Conservation (phyloP, 2,113 vertebrate genomes). For the Octodon degus region DNA sequence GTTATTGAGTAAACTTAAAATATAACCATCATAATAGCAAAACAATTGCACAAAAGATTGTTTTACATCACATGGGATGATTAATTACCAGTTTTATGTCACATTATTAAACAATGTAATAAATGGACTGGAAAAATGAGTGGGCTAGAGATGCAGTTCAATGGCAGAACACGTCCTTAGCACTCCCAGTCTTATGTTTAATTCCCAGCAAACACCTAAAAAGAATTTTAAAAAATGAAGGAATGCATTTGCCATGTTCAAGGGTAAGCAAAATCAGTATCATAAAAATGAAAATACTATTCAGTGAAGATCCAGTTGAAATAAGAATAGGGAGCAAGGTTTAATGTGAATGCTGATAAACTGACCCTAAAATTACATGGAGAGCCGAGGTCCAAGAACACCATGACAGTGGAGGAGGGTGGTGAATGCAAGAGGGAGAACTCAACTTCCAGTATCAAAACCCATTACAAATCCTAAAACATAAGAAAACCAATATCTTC, state of each 20-base stretch:
- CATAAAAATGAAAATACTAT: background rate
- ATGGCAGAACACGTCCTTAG: too few species aligned
- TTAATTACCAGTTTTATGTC: background rate
- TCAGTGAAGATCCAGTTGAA: background rate
- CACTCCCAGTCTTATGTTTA: background rate
- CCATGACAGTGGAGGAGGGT: background rate
- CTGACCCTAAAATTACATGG: slow-evolving; percentile 25
- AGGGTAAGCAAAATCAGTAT: background rate
- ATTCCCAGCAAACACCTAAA: background rate
- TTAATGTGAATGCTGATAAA: slow-evolving; percentile 32
- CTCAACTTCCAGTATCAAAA: slow-evolving; percentile 20
- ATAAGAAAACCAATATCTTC: background rate
- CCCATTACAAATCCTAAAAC: background rate
- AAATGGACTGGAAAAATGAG: background rate
- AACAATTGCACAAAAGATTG: slow-evolving; percentile 10
- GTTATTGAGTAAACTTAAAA: background rate
- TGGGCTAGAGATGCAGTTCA: background rate
- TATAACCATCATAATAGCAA: slow-evolving; percentile 13
- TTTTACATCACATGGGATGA: background rate
- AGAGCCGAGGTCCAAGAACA: background rate
- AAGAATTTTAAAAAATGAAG: background rate
- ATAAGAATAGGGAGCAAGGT: background rate
- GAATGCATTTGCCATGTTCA: background rate
- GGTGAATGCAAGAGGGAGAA: background rate
- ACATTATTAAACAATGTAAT: background rate